phyloP scores from a whole-genome alignment of 2,113 vertebrate genomes.

The Nothobranchius furzeri region DNA sequence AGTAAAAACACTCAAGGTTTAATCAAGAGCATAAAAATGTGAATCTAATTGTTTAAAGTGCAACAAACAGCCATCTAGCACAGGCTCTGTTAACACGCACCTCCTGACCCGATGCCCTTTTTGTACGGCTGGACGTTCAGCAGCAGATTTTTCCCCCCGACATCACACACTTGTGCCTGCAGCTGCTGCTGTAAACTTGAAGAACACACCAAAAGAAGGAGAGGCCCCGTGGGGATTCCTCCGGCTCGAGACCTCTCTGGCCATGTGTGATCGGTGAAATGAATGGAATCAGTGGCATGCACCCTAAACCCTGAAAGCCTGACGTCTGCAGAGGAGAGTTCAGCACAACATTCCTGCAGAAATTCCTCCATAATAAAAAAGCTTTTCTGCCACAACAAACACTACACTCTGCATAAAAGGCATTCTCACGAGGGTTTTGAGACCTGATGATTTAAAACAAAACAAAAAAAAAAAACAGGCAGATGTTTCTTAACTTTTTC shows the following conservation, averaged over 20 bases:
- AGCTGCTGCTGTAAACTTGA: slow-evolving; percentile 70
- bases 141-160: slow-evolving; percentile 67
- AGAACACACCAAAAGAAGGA: slow-evolving; percentile 45
- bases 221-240: slow-evolving; percentile 59
- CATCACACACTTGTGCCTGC: slow-evolving; percentile 72
- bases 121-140: slow-evolving; percentile 64
- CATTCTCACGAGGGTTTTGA: slow-evolving; percentile 4
- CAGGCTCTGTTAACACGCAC: slow-evolving; percentile 32
- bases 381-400: slow-evolving; percentile 10
- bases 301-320: slow-evolving; percentile 48
- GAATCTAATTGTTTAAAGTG: slow-evolving; percentile 24
- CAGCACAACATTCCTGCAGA: slow-evolving; percentile 60
- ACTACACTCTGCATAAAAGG: slow-evolving; percentile 12
- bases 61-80: slow-evolving; percentile 2
- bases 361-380: slow-evolving; percentile 47
- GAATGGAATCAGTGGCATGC: slow-evolving; percentile 73
- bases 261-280: slow-evolving; percentile 53
- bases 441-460: slow-evolving; percentile 19
- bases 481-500: not conserved
- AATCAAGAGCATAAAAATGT: slow-evolving; percentile 3
- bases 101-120: slow-evolving; percentile 49
- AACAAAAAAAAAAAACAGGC: slow-evolving; percentile 1
- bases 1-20: not conserved
- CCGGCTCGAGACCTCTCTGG: slow-evolving; percentile 12
- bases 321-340: slow-evolving; percentile 54